phyloP scores from a whole-genome alignment of 1,140 invertebrate genomes.

The Drosophila malerkotliana region DNA sequence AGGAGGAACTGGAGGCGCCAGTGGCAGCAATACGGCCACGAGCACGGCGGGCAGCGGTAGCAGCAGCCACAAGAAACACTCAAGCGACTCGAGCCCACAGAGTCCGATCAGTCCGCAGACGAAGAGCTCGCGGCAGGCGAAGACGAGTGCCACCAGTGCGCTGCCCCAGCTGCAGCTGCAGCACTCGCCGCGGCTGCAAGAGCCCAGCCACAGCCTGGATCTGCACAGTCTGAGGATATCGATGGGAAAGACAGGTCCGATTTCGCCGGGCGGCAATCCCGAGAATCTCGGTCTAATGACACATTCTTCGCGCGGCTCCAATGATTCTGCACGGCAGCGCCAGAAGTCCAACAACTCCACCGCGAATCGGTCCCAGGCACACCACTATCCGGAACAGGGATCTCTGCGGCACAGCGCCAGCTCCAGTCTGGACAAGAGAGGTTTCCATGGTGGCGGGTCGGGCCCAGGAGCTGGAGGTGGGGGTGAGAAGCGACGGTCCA shows the following conservation, averaged over 20 bases:
- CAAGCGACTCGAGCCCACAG: conserved; percentile 83
- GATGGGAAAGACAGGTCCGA: conserved; percentile 57
- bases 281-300: conserved; percentile 77
- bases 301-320: conserved; percentile 77
- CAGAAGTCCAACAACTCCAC: conserved; percentile 70
- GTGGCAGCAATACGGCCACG: conserved; percentile 72
- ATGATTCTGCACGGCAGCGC: conserved; percentile 67
- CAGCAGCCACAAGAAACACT: conserved; percentile 79
- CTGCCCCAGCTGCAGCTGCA: conserved; percentile 57
- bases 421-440: conserved; percentile 84
- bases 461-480: conserved; percentile 57
- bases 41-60: conserved; percentile 72
- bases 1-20: conserved; percentile 49
- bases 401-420: conserved; percentile 71
- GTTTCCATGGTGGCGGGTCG: conserved; percentile 83
- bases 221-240: conserved; percentile 70
- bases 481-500: conserved; percentile 74
- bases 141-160: conserved; percentile 69
- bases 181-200: conserved; percentile 66
- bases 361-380: conserved; percentile 61
- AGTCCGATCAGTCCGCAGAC: conserved; percentile 82
- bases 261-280: conserved; percentile 63
- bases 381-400: conserved; percentile 59
- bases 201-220: conserved; percentile 61
- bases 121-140: conserved; percentile 72